Conservation (phyloP, 2,113 vertebrate genomes). For the Hemicordylus capensis region DNA sequence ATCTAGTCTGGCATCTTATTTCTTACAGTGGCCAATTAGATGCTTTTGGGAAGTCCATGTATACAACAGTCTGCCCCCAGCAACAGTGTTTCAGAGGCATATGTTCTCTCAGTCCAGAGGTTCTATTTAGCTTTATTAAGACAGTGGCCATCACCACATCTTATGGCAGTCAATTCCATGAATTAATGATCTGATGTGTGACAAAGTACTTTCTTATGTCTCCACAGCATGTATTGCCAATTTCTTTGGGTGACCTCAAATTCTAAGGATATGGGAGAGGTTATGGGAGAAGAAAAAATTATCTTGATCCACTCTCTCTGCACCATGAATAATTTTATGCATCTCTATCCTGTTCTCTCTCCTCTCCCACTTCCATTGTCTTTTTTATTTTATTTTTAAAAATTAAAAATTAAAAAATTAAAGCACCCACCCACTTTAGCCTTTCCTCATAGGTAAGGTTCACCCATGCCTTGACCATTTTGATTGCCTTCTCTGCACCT, state of each 20-base stretch:
- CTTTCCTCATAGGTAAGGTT: not conserved
- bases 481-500: not conserved
- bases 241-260: not conserved
- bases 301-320: too few relatives aligned
- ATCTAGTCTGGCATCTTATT: not conserved
- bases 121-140: not conserved
- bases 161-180: not conserved
- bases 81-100: not conserved
- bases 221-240: not conserved
- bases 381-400: too few relatives aligned
- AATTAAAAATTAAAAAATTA: too few relatives aligned
- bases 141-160: not conserved
- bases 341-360: not conserved
- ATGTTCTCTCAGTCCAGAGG: not conserved
- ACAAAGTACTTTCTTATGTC: not conserved
- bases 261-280: not conserved
- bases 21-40: not conserved
- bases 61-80: not conserved
- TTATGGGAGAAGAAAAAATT: too few relatives aligned
- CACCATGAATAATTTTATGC: not conserved
- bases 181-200: too few relatives aligned
- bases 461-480: not conserved
- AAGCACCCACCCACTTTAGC: not conserved
- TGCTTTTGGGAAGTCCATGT: not conserved
- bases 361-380: not conserved